A percentile compares a stretch with the other conserved stretches of the same genome.
Conservation (phyloP, 1,140 invertebrate species). For the Sminthurides bifidus region DNA sequence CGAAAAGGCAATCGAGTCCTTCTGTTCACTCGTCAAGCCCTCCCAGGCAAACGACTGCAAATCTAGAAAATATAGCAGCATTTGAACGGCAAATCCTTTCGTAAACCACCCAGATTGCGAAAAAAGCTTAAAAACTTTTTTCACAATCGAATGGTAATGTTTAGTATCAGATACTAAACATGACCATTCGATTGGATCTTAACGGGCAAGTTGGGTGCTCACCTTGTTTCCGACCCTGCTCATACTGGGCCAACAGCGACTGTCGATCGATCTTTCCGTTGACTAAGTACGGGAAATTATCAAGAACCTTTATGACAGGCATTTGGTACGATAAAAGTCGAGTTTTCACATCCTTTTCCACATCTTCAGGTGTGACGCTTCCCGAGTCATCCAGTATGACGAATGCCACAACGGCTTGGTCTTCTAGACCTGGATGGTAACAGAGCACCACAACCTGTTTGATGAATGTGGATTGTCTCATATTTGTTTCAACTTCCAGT, state of each 20-base stretch:
- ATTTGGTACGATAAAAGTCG: slow-evolving; percentile 30
- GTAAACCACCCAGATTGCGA: no score
- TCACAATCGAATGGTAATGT: no score
- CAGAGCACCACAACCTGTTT: slow-evolving; percentile 60
- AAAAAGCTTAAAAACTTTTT: no score
- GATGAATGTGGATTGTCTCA: slow-evolving; percentile 46
- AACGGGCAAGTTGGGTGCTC: no score
- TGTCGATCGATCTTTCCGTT: slow-evolving; percentile 79
- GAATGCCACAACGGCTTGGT: slow-evolving; percentile 57
- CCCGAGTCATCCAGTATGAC: slow-evolving; percentile 59
- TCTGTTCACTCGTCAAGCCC: no score
- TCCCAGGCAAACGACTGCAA: no score
- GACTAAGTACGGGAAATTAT: slow-evolving; percentile 59
- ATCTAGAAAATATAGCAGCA: no score
- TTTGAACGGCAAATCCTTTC: no score
- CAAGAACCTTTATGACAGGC: slow-evolving; percentile 39
- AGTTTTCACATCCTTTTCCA: slow-evolving; percentile 50
- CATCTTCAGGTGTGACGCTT: slow-evolving; percentile 46
- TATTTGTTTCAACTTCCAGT: slow-evolving; percentile 59
- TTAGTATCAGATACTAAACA: no score
- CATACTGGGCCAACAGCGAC: slow-evolving; percentile 43
- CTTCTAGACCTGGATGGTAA: slow-evolving; percentile 57
- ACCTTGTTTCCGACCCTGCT: no score
- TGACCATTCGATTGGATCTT: no score
- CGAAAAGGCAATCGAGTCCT: slow-evolving; percentile 50